Percentiles rank a stretch among this genome's conserved stretches.
Conservation (phyloP, 2,888 invertebrate species). For the Polyommatus icarus region DNA sequence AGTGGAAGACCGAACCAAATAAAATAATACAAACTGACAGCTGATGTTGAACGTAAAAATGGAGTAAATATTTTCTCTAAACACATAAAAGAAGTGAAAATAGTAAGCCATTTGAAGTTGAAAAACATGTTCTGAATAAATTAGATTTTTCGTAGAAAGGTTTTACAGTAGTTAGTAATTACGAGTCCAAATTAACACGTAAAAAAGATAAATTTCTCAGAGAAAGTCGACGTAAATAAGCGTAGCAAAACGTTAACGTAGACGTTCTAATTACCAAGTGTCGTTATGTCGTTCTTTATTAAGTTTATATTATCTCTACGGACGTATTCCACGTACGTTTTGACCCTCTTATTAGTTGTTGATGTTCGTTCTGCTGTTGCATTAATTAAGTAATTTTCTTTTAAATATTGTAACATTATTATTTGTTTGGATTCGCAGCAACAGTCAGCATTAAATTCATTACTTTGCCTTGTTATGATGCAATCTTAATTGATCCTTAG, state of each 20-base stretch:
- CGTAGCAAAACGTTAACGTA: not conserved
- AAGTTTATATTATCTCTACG: not conserved
- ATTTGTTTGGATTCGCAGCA: not conserved
- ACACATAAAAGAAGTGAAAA: not conserved
- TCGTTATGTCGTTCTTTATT: conserved; percentile 10
- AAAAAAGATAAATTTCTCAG: not conserved
- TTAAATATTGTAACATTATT: not conserved
- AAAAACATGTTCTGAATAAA: not conserved
- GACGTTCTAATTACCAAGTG: not conserved
- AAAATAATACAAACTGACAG: conserved; percentile 2
- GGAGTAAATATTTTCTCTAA: no score
- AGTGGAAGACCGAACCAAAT: not conserved
- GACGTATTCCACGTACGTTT: not conserved
- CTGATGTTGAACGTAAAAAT: not conserved
- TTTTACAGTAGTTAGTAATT: not conserved
- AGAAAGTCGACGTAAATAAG: conserved; percentile 6
- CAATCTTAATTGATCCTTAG: no score
- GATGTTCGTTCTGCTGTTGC: not conserved
- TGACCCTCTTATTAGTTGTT: not conserved
- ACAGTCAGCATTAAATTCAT: no score
- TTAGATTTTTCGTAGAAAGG: not conserved
- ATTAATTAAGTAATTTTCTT: not conserved
- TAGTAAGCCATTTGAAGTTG: not conserved
- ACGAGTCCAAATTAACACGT: not conserved
- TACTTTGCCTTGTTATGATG: no score